Evolutionary conservation across 2,797 vertebrate genomes (phyloP).

Genomic region (Acipenser transmontanus): DNA sequence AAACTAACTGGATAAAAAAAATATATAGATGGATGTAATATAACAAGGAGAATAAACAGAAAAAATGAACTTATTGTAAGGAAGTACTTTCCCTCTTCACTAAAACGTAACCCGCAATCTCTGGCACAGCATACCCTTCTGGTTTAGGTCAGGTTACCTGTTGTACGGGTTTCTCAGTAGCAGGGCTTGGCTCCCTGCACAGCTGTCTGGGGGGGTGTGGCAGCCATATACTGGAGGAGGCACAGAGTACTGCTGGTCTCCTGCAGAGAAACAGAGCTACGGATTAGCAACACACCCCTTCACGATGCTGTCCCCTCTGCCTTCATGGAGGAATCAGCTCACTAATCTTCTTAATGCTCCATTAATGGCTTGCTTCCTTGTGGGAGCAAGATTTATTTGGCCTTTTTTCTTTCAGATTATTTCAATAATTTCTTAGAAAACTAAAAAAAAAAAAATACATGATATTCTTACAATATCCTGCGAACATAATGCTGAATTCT

Average conservation of each 20-base stretch:
- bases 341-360: not conserved
- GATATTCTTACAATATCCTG: too few relatives aligned
- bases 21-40: too few relatives aligned
- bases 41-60: too few relatives aligned
- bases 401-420: too few relatives aligned
- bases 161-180: constrained; percentile 90
- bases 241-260: constrained; percentile 82
- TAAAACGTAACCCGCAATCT: too few relatives aligned
- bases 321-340: not conserved
- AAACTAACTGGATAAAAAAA: too few relatives aligned
- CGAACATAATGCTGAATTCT: too few relatives aligned
- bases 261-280: constrained; percentile 44
- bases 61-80: too few relatives aligned
- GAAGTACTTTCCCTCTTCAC: too few relatives aligned
- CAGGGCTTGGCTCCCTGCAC: constrained; percentile 79
- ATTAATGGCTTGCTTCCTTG: not conserved
- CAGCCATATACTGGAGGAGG: constrained; percentile 87
- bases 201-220: constrained; percentile 83
- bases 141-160: constrained; percentile 64
- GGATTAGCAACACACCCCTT: not conserved
- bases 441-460: too few relatives aligned
- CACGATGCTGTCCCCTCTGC: not conserved
- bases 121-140: too few relatives aligned
- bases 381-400: not conserved
- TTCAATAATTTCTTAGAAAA: too few relatives aligned